Evolutionary conservation across 92 coral and sea anemone genomes (phyloP).

Genomic region (Phenganax subtilis): DNA sequence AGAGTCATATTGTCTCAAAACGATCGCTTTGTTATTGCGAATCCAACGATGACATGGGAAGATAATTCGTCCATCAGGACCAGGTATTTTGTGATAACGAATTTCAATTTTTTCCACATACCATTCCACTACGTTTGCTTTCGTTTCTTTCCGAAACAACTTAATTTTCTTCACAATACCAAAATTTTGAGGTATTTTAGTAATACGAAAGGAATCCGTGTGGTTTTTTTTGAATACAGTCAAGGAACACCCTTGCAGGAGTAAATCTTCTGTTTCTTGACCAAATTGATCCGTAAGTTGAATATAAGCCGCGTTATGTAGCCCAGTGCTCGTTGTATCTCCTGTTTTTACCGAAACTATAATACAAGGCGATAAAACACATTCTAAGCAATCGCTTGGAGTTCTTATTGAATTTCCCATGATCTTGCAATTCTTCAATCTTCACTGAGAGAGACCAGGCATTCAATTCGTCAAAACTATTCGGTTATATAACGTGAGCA

Average conservation of each 20-base stretch:
- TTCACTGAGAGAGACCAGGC: too few species aligned
- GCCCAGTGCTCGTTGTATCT: slow-evolving; percentile 80
- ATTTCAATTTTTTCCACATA: slow-evolving; percentile 85
- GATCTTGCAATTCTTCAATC: too few species aligned
- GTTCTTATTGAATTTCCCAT: slow-evolving; percentile 71
- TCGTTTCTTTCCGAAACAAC: slow-evolving; percentile 66
- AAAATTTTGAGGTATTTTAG: slow-evolving; percentile 43
- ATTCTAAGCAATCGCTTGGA: slow-evolving; percentile 60
- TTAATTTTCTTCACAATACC: slow-evolving; percentile 67
- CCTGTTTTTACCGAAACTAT: slow-evolving; percentile 82
- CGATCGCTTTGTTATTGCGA: too few species aligned
- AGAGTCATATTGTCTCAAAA: too few species aligned
- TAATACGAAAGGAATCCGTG: slow-evolving; percentile 74
- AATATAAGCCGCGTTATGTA: slow-evolving; percentile 74
- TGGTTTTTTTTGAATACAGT: slow-evolving; percentile 95
- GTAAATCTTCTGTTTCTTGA: slow-evolving; percentile 60
- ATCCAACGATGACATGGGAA: too few species aligned
- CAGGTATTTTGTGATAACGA: slow-evolving; percentile 59
- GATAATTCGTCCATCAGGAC: too few species aligned
- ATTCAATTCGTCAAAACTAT: too few species aligned
- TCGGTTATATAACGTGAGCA: not conserved
- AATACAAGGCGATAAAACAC: slow-evolving; percentile 66
- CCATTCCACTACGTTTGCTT: slow-evolving; percentile 83
- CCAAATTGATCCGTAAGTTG: slow-evolving; percentile 76
- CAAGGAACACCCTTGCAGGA: slow-evolving; percentile 81